A percentile compares a stretch with the other conserved stretches of the same genome.
Evolutionary conservation across 2,888 invertebrate genomes (phyloP).

Genomic region (Ectemnius lituratus): DNA sequence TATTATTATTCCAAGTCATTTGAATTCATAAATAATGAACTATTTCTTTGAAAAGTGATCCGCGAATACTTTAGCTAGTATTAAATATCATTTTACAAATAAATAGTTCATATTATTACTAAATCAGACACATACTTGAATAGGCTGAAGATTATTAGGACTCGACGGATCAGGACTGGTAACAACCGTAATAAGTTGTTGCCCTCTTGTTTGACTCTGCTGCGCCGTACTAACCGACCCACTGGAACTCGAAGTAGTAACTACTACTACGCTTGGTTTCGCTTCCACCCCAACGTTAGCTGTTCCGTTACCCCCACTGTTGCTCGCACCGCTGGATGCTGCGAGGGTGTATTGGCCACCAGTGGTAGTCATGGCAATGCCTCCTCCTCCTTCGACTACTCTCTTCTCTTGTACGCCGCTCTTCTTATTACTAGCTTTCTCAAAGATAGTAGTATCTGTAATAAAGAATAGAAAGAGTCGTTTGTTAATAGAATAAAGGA

Average conservation of each 20-base stretch:
- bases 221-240: constrained; percentile 70
- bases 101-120: background rate
- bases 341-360: constrained; percentile 77
- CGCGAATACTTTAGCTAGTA: too few species aligned
- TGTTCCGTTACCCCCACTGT: constrained; percentile 71
- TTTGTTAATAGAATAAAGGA: too few species aligned
- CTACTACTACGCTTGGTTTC: constrained; percentile 74
- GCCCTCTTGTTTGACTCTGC: constrained; percentile 74
- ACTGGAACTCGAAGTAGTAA: constrained; percentile 75
- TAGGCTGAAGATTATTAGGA: constrained; percentile 75
- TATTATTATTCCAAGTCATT: constrained; percentile 63
- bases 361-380: constrained; percentile 77
- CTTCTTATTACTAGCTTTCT: constrained; percentile 62
- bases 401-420: too few species aligned
- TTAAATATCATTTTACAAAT: too few species aligned
- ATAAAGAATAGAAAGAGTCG: too few species aligned
- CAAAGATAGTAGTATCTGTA: constrained; percentile 69
- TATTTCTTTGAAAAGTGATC: too few species aligned
- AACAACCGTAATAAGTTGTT: constrained; percentile 76
- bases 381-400: constrained; percentile 71
- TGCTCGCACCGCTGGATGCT: constrained; percentile 74
- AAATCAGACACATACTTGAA: constrained; percentile 71
- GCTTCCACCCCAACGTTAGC: constrained; percentile 73
- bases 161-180: constrained; percentile 75
- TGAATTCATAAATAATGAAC: too few species aligned